phyloP scores from a whole-genome alignment of 1,140 invertebrate species.

The Tenebrio molitor region DNA sequence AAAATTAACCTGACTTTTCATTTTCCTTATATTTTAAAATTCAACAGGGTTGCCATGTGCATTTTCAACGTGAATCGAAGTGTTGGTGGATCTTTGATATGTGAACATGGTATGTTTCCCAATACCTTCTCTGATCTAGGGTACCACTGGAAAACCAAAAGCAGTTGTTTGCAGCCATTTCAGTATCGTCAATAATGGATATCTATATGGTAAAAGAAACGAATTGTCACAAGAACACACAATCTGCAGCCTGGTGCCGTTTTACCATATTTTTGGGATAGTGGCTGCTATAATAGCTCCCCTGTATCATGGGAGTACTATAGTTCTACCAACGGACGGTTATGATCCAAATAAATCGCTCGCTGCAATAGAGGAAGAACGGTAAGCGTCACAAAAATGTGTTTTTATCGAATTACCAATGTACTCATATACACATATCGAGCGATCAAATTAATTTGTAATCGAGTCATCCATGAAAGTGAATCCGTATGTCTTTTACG shows the following conservation, averaged over 20 bases:
- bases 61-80: too few species aligned
- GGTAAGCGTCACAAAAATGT: too few species aligned
- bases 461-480: too few species aligned
- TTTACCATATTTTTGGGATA: slow-evolving; percentile 94
- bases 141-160: slow-evolving; percentile 91
- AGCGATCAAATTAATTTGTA: not conserved
- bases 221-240: slow-evolving; percentile 70
- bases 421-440: too few species aligned
- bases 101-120: too few species aligned
- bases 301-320: slow-evolving; percentile 76
- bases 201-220: slow-evolving; percentile 74
- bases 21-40: too few species aligned
- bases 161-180: slow-evolving; percentile 87
- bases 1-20: too few species aligned
- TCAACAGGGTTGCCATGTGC: too few species aligned
- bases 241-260: slow-evolving; percentile 86
- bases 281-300: slow-evolving; percentile 76
- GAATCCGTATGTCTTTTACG: too few species aligned
- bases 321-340: slow-evolving; percentile 78
- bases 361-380: slow-evolving; percentile 77
- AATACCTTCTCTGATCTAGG: too few species aligned
- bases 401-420: too few species aligned
- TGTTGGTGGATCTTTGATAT: too few species aligned
- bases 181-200: slow-evolving; percentile 89
- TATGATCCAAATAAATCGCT: slow-evolving; percentile 80